A percentile compares a stretch with the other conserved stretches of the same genome.
These are phyloP conservation scores for Himalopsyche phryganea DNA, from an alignment of 1,140 invertebrate species.

Conservation along the genomic window DNA sequence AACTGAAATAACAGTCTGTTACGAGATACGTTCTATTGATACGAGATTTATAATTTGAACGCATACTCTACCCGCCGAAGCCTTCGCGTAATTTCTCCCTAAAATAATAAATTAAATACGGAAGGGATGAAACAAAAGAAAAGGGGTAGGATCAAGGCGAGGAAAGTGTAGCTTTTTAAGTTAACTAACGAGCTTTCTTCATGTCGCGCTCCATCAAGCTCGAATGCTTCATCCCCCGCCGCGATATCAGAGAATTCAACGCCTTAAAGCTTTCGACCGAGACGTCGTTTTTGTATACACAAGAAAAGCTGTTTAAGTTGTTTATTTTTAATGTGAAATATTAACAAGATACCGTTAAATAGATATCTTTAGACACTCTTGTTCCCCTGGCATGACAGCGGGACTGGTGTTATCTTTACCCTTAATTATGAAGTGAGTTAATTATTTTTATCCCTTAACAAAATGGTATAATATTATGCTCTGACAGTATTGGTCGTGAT, in stretches of 20 bases:
- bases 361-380: slow-evolving; percentile 27
- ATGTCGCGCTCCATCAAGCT: slow-evolving; percentile 2
- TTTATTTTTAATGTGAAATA: slow-evolving; percentile 5
- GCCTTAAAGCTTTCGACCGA: not conserved
- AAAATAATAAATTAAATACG: slow-evolving; percentile 34
- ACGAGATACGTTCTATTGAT: slow-evolving; percentile 29
- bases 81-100: slow-evolving; percentile 8
- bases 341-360: slow-evolving; percentile 31
- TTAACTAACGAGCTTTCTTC: slow-evolving; percentile 35
- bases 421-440: slow-evolving; percentile 34
- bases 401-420: slow-evolving; percentile 29
- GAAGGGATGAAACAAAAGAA: slow-evolving; percentile 31
- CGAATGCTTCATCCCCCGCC: not conserved
- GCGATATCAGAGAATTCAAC: not conserved
- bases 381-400: slow-evolving; percentile 22
- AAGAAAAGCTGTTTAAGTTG: not conserved
- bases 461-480: slow-evolving; percentile 1
- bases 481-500: slow-evolving; percentile 1
- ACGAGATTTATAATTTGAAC: slow-evolving; percentile 18
- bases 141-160: slow-evolving; percentile 31
- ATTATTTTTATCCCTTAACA: slow-evolving; percentile 32
- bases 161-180: slow-evolving; percentile 33
- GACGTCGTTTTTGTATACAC: not conserved
- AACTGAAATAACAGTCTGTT: slow-evolving; percentile 29
- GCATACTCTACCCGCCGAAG: not conserved